These are phyloP conservation scores for Arremon aurantiirostris DNA, from an alignment of 2,797 vertebrate genomes.

Conservation along the genomic window DNA sequence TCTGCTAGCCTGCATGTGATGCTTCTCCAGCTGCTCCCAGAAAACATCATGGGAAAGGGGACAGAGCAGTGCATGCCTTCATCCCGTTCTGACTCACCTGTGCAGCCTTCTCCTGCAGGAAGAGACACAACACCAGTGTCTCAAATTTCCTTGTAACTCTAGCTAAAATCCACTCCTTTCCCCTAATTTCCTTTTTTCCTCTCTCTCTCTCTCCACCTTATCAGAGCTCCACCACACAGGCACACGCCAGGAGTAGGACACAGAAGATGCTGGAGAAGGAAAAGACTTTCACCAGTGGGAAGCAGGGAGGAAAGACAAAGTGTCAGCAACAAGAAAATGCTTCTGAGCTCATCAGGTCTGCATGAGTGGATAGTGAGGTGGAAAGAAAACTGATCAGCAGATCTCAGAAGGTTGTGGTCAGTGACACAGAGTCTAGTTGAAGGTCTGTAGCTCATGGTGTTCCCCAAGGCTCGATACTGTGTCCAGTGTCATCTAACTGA, in stretches of 20 bases:
- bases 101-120: background rate
- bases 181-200: background rate
- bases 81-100: background rate
- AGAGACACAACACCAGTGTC: background rate
- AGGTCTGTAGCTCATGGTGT: background rate
- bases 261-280: background rate
- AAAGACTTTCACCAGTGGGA: background rate
- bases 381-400: background rate
- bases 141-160: background rate
- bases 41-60: rapidly evolving
- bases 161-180: background rate
- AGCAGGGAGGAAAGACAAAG: background rate
- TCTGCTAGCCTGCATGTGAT: rapidly evolving
- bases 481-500: background rate
- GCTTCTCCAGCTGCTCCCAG: background rate
- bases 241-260: rapidly evolving
- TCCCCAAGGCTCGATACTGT: no score
- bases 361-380: background rate
- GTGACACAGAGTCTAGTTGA: rapidly evolving
- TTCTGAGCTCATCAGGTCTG: background rate
- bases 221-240: background rate
- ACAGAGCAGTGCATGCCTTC: background rate
- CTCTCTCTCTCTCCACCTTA: background rate
- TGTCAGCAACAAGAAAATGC: background rate
- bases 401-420: background rate